These are phyloP conservation scores for Mechanitis messenoides DNA, from an alignment of 2,888 invertebrate genomes.

Conservation along the genomic window DNA sequence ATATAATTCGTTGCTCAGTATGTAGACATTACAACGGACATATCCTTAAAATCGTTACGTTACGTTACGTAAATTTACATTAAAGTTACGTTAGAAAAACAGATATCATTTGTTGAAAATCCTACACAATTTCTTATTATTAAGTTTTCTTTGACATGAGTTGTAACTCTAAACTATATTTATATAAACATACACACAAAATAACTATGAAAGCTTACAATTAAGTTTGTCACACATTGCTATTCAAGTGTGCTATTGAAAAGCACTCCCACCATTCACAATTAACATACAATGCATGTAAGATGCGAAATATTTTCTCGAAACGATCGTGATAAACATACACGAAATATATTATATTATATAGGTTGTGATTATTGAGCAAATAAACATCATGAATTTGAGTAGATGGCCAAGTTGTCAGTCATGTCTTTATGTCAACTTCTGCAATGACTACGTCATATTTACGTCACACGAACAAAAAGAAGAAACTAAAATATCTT, in stretches of 20 bases:
- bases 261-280: slow-evolving; percentile 31
- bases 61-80: too few species aligned
- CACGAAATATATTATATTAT: slow-evolving; percentile 24
- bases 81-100: too few species aligned
- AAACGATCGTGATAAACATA: slow-evolving; percentile 32
- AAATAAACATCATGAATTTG: slow-evolving; percentile 10
- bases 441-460: too few species aligned
- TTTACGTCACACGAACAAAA: too few species aligned
- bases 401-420: neutral
- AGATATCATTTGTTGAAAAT: too few species aligned
- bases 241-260: slow-evolving; percentile 27
- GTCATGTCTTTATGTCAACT: too few species aligned
- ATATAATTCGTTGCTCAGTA: slow-evolving; percentile 3
- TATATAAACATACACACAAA: neutral
- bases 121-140: too few species aligned
- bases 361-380: slow-evolving; percentile 12
- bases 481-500: too few species aligned
- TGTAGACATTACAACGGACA: neutral
- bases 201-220: slow-evolving; percentile 2
- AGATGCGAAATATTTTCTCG: slow-evolving; percentile 35
- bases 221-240: slow-evolving; percentile 18
- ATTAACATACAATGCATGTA: slow-evolving; percentile 41
- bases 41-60: neutral
- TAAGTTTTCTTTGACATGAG: too few species aligned
- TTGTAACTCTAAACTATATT: too few species aligned